Conservation (phyloP, 2,797 vertebrate species). For the Dermochelys coriacea region DNA sequence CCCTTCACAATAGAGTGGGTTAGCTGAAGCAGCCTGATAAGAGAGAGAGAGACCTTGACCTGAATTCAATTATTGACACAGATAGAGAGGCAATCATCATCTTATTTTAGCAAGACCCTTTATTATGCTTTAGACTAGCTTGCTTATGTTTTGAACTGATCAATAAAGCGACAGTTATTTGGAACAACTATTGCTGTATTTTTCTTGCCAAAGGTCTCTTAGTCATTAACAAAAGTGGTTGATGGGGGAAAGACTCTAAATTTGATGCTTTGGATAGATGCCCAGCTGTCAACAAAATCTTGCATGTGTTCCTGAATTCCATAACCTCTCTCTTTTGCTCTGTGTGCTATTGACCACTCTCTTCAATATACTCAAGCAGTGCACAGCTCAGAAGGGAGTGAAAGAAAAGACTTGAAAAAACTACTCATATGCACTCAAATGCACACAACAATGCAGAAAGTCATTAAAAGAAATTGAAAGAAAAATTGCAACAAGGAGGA, state of each 20-base stretch:
- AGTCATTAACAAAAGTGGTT: background rate
- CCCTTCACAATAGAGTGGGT: background rate
- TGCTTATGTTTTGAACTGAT: background rate
- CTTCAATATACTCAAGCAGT: background rate
- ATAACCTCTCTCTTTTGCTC: background rate
- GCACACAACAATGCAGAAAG: accelerated
- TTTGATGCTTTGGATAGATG: background rate
- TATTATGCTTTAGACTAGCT: background rate
- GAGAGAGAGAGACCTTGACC: background rate
- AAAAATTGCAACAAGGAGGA: accelerated
- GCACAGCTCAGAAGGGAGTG: background rate
- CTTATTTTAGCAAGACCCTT: background rate
- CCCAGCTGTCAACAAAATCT: background rate
- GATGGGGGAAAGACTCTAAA: background rate
- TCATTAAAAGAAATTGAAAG: background rate
- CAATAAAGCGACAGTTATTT: background rate
- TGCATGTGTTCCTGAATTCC: background rate
- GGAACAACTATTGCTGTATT: background rate
- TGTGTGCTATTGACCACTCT: background rate
- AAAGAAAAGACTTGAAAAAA: background rate
- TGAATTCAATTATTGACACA: background rate
- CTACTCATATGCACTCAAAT: accelerated
- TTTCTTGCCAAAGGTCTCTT: background rate
- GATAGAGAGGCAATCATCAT: background rate
- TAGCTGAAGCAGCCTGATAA: background rate